Base-by-base conservation (phyloP, 1,140 invertebrate genomes). In the Heliconius eleuchia region DNA sequence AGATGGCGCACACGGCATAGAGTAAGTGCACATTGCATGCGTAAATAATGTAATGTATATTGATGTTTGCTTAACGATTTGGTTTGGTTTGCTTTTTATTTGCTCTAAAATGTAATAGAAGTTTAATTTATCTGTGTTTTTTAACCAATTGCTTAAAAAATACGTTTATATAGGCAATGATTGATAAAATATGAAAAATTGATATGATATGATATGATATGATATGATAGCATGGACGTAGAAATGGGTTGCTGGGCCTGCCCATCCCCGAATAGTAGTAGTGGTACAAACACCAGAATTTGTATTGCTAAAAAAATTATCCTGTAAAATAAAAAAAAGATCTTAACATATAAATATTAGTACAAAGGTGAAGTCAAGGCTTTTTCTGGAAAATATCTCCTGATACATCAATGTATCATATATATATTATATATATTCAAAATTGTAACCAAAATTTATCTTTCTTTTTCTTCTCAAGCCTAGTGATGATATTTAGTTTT, bases 21-120 rank as follows among this genome's bases (percentile, higher is more conserved):
- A 80, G 71, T 80, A 80, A 77, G 75, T 77, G 74, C 78, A 76
- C 71, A 39, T 74, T 70, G 46, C 18, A 79, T 34, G 66, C 37
- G 50, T 55, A 75, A 46, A 46, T 76, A 50, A 52, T 75, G n/a
- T 34, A 70, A 74, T 66, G 39, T 52, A 70, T 74, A 76, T 80
- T 80, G 70, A 76, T 71, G 50, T 80, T 73, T 55, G 75, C 75
- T 71, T 71, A 60, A 70, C 57, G 75, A 77, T 77, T 77, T 71
- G 66, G 57, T 71, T 34, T 71, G 60, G 39, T 30, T 71, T 77
- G 39, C 18, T 71, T 71, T 71, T 39, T 71, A 76, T 70, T 76
- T 71, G 70, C 30, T 71, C 8, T 72, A 11, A 72, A 72, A 72
- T 27, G 11, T 13, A 7, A 72, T 72, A 42, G 71, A 72, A 42